Evolutionary conservation across 2,888 invertebrate genomes (phyloP).

Genomic region (Salticus scenicus): DNA sequence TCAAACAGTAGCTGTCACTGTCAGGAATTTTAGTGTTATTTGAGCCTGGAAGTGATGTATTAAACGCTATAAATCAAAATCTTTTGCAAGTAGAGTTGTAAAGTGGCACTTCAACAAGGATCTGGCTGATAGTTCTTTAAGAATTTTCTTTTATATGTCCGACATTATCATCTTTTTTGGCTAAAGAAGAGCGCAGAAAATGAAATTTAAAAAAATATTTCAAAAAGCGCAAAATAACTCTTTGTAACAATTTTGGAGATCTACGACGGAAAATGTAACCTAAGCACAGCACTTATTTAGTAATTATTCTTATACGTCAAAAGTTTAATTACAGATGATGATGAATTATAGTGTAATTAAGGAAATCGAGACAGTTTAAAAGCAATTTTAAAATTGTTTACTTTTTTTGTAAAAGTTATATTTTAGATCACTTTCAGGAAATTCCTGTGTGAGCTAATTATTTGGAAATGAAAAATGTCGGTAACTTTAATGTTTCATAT

Average conservation of each 20-base stretch:
- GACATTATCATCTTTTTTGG: neutral
- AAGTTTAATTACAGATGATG: no score
- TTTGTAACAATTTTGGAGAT: neutral
- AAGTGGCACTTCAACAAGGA: slow-evolving; percentile 57
- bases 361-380: no score
- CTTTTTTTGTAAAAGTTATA: no score
- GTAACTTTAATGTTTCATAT: no score
- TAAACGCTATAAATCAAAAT: slow-evolving; percentile 57
- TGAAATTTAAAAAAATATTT: neutral
- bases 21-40: slow-evolving; percentile 28
- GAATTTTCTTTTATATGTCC: neutral
- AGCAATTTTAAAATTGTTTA: no score
- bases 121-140: slow-evolving; percentile 18
- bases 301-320: no score
- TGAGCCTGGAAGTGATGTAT: slow-evolving; percentile 25
- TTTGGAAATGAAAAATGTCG: no score
- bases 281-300: neutral
- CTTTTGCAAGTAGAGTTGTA: slow-evolving; percentile 33
- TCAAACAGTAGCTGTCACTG: neutral
- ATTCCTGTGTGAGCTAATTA: no score
- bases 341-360: no score
- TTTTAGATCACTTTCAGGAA: no score
- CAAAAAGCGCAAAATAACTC: neutral
- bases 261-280: neutral
- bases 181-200: neutral